Evolutionary conservation across 2,113 vertebrate species (phyloP), one percentile per base, ranked within the genome.

Genomic region (Macroglossus sobrinus): DNA sequence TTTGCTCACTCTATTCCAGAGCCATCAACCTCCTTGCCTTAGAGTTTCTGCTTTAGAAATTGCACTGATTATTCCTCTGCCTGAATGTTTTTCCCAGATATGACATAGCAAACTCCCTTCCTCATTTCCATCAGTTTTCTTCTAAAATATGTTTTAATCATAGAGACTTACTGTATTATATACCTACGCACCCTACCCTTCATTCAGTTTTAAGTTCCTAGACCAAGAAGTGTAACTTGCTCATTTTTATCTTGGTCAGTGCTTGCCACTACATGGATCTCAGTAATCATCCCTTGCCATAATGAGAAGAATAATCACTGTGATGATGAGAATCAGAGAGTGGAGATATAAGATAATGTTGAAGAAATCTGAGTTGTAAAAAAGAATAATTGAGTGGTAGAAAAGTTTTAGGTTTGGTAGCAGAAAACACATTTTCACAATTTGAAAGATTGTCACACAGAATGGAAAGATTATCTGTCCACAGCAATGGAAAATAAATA

Each of bases 121-220:
- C 14, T 84, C 63, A 55, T 79, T 91, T 35, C 7, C 21, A 53
- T 45, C 47, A 4, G 4, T 28, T 92, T 5, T 10, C 33, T 68
- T 45, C 12, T 93, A 19, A 57, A 79, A 68, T 50, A 71, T 22
- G 19, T 21, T 64, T n/a, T 50, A 84, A 71, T 80, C 28, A 66
- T 30, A 33, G 3, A 43, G 6, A 7, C 2, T 75, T 5, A 13
- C 40, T 53, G 12, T 0, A 8, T 57, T 7, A 7, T 8, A 15
- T 18, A 43, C 53, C 24, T 64, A 53, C 33, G 3, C 10, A 78
- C 11, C 7, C 3, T 72, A 64, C 7, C 1, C 3, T 6, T 59
- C 33, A 66, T 1, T 84, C 14, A 1, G 30, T 55, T 91, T 5
- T 47, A 76, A 53, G 16, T 57, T 90, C 7, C 9, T 82, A 76